These are phyloP conservation scores for Anthophora plumipes DNA, from an alignment of 2,888 invertebrate species.

Conservation along the genomic window DNA sequence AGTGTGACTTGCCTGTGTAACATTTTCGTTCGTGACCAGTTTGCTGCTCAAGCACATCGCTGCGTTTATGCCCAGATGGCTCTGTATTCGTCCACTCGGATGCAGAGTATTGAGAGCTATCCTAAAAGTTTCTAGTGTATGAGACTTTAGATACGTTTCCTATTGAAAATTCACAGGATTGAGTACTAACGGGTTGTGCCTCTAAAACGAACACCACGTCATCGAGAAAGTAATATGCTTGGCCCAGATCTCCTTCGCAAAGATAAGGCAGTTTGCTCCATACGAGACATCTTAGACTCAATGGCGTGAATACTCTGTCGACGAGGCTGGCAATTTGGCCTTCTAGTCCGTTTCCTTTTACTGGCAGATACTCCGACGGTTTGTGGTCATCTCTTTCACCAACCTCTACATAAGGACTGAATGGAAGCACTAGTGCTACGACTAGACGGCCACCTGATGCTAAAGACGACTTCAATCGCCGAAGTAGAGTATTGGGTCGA, in stretches of 20 bases:
- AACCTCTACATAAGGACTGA: constrained; percentile 96
- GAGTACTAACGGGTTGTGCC: constrained; percentile 74
- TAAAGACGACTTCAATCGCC: constrained; percentile 90
- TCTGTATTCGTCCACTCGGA: constrained; percentile 30
- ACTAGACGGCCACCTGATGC: constrained; percentile 91
- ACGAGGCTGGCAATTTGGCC: constrained; percentile 92
- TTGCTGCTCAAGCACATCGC: neutral
- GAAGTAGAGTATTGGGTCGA: constrained; percentile 91
- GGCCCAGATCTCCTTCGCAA: constrained; percentile 97
- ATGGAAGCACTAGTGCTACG: constrained; percentile 97
- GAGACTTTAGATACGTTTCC: neutral
- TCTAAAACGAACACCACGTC: constrained; percentile 95
- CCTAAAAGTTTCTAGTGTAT: constrained; percentile 53
- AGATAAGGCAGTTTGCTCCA: constrained; percentile 98
- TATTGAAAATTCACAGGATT: constrained; percentile 25
- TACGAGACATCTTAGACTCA: constrained; percentile 90
- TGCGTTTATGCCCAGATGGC: neutral
- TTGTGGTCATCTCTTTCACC: constrained; percentile 90
- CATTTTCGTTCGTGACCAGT: constrained; percentile 12
- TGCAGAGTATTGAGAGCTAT: constrained; percentile 57
- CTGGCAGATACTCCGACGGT: constrained; percentile 89
- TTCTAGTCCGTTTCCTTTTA: constrained; percentile 89
- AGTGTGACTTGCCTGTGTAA: constrained; percentile 76
- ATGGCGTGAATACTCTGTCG: constrained; percentile 87
- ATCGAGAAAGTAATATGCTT: constrained; percentile 95